Base-by-base conservation (phyloP, 2,113 vertebrate genomes). In the Lampris incognitus region DNA sequence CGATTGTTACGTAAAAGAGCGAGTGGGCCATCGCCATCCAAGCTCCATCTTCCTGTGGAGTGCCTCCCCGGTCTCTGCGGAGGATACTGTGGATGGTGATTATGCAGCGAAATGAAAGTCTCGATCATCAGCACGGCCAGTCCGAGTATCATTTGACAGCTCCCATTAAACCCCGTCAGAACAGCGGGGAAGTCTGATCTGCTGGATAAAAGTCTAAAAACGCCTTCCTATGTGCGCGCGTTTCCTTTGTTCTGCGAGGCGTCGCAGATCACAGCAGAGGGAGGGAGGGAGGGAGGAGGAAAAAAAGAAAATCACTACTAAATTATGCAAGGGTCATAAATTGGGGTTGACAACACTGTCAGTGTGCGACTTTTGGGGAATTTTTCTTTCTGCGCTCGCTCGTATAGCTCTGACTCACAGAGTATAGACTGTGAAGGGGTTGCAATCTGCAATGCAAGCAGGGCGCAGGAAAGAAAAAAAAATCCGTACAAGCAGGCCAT, bases 1-100 rank as follows among this genome's bases (percentile, higher is more conserved):
- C 87, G 88, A 91, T 90, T 48, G 54, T 93, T 92, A 86, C 83
- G 82, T 92, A 89, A 92, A 88, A 79, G 82, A 89, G 72, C 88
- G 85, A 91, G 85, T 90, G 85, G 84, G 91, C 85, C 79, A 65
- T 84, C 59, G 77, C 84, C 71, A 88, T 85, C 85, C 63, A 9
- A 85, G 81, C 89, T 83, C 73, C 81, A 77, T 89, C 82, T 87
- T 91, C 76, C 90, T 77, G 82, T 76, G 77, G 77, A 83, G 75
- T 72, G 38, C 66, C 70, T 77, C 78, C 81, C 66, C 63, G 38
- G 58, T 82, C 84, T 88, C 75, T 77, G 71, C 40, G 62, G 84
- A 82, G 84, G 88, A 85, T 78, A 74, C 78, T 86, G 88, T 77
- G 79, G 87, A 83, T 78, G 88, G 86, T 88, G 84, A 79, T 81